Evolutionary conservation across 1,140 invertebrate genomes (phyloP).

Genomic region (Amphibalanus amphitrite): DNA sequence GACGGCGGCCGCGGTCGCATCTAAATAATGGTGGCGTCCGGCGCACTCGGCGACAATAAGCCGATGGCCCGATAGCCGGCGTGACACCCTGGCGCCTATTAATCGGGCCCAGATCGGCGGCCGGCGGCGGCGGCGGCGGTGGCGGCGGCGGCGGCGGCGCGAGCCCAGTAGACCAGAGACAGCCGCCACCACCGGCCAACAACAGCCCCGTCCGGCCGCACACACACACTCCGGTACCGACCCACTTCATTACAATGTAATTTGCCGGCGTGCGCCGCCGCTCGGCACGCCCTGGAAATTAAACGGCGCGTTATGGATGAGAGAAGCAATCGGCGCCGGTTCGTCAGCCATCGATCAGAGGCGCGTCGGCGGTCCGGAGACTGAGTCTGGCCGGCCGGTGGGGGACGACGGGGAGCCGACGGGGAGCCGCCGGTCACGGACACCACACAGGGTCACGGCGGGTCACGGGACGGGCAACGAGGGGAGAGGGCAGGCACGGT

Average conservation of each 20-base stretch:
- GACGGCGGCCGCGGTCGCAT: neutral
- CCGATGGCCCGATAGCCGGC: neutral
- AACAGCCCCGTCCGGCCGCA: neutral
- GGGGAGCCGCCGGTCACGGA: too few species aligned
- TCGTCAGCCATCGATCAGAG: neutral
- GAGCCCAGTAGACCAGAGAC: neutral
- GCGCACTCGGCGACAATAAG: neutral
- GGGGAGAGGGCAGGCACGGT: too few species aligned
- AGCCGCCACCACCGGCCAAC: neutral
- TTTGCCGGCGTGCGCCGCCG: neutral
- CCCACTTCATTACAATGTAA: slow-evolving; percentile 1
- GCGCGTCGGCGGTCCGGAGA: neutral
- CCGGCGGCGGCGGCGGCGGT: neutral
- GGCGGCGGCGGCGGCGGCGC: too few species aligned
- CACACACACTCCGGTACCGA: neutral
- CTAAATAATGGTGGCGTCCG: neutral
- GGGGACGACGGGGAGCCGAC: too few species aligned
- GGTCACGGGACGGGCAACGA: too few species aligned
- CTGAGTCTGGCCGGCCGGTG: neutral
- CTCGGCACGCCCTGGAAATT: neutral
- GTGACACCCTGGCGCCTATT: neutral
- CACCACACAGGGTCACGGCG: too few species aligned
- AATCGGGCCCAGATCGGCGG: neutral
- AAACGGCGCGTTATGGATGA: neutral
- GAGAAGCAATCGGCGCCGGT: neutral